These are phyloP conservation scores for Tenebrosternarchus preto DNA, from an alignment of 2,113 vertebrate genomes.

Conservation along the genomic window DNA sequence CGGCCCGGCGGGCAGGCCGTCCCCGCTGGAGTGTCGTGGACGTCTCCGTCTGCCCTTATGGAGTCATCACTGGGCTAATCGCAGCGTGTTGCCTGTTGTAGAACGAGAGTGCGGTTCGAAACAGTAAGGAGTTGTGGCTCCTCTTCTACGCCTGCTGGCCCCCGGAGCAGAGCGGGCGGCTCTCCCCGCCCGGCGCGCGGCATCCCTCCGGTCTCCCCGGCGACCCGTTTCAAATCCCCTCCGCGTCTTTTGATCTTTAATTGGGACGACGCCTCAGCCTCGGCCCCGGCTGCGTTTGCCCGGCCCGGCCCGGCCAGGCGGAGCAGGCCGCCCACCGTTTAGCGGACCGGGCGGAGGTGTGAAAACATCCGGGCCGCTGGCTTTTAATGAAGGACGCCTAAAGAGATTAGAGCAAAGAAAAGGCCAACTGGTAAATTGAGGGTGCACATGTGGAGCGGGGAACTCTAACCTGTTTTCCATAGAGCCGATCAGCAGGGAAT, in stretches of 20 bases:
- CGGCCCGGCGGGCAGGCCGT: conserved; percentile 9
- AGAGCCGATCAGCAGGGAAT: conserved; percentile 58
- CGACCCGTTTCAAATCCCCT: conserved; percentile 19
- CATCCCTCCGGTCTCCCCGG: too few relatives aligned
- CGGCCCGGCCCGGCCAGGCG: neutral
- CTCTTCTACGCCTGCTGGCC: neutral
- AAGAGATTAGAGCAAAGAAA: conserved; percentile 58
- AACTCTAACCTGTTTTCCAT: conserved; percentile 68
- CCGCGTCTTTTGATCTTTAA: conserved; percentile 51
- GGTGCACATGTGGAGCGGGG: conserved; percentile 59
- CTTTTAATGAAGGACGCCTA: conserved; percentile 60
- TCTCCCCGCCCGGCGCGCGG: too few relatives aligned
- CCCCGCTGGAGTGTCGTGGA: conserved; percentile 31
- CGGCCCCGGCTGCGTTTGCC: conserved; percentile 31
- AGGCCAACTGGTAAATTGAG: conserved; percentile 61
- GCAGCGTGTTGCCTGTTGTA: conserved; percentile 30
- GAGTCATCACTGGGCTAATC: conserved; percentile 46
- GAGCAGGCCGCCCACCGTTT: conserved; percentile 41
- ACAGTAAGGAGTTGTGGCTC: neutral
- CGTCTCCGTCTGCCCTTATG: conserved; percentile 34
- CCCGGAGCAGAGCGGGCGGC: neutral
- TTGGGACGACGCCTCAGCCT: conserved; percentile 35
- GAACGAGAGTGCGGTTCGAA: conserved; percentile 32
- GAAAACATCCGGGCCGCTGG: conserved; percentile 58
- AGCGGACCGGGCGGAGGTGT: conserved; percentile 46